Evolutionary conservation across 2,888 invertebrate genomes (phyloP), one percentile per base, ranked within the genome.

Genomic region (Erebia palarica): DNA sequence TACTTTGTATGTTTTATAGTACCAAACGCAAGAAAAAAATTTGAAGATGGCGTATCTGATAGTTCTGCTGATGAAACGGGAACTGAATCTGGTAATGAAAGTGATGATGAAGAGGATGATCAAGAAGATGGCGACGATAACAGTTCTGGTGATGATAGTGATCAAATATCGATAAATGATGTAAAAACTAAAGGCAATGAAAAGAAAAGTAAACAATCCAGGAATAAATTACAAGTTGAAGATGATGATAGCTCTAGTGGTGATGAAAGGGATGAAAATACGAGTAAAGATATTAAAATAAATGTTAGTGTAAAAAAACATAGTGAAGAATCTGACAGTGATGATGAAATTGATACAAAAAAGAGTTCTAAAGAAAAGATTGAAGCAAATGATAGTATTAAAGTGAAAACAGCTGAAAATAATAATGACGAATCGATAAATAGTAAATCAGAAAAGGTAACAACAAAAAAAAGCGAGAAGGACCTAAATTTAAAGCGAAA

Each of bases 41-140:
- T 86, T 55, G 82, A 92, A 21, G 91, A 90, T 71, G 91, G 91
- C 0, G 79, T 92, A 75, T 91, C 92, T 1, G 92, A 91, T 70
- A 88, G 87, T 55, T 91, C 89, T 75, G 85, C 90, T 58, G 85
- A 83, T 64, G 89, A 87, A 57, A 57, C 55, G 10, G 82, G 78
- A 14, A 82, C 89, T 69, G 81, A 85, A 11, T 81, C 85, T 11
- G 80, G 80, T 69, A 78, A 81, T 51, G 78, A 78, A 60, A 78
- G 75, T 69, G 75, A 64, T 55, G 78, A 77, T 51, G 88, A 87
- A 42, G 69, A 70, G 1, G 68, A 71, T 60, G 61, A 61, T 27
- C 57, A 58, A 58, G 57, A 58, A 58, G 27, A 58, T 16, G 70
- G 74, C 51, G 57, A 63, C 13, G 70, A 75, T 47, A 53, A 63